These are phyloP conservation scores for Peromyscus nudipes DNA, from an alignment of 2,797 vertebrate genomes.

Conservation along the genomic window DNA sequence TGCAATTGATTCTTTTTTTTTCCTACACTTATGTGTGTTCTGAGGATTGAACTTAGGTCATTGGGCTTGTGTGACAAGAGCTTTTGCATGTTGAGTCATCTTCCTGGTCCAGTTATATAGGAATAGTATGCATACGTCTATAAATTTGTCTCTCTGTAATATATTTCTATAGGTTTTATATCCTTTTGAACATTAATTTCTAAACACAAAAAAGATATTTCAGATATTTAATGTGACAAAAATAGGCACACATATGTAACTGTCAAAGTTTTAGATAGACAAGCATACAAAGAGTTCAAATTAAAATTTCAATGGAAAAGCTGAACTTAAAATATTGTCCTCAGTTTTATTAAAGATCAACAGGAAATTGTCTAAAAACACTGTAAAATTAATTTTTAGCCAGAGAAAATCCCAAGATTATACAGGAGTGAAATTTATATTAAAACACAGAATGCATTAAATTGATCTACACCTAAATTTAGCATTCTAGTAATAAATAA, in stretches of 20 bases:
- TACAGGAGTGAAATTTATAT: background rate
- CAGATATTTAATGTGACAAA: conserved; percentile 2
- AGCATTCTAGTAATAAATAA: background rate
- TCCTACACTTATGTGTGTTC: background rate
- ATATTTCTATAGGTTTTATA: background rate
- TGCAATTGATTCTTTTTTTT: background rate
- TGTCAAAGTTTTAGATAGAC: background rate
- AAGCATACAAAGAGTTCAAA: background rate
- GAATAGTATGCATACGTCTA: background rate
- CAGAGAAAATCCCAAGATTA: background rate
- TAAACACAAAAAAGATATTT: background rate
- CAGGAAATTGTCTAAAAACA: background rate
- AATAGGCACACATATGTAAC: background rate
- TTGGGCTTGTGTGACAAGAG: background rate
- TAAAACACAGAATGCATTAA: background rate
- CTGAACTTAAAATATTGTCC: background rate
- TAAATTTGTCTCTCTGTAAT: background rate
- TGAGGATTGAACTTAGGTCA: background rate
- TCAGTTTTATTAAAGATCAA: background rate
- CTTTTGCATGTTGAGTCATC: background rate
- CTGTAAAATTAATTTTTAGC: background rate
- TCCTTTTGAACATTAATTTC: background rate
- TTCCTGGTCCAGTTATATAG: background rate
- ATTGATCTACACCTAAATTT: background rate
- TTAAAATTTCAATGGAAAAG: background rate